phyloP scores from a whole-genome alignment of 2,113 vertebrate genomes.

The Chionodraco myersi region DNA sequence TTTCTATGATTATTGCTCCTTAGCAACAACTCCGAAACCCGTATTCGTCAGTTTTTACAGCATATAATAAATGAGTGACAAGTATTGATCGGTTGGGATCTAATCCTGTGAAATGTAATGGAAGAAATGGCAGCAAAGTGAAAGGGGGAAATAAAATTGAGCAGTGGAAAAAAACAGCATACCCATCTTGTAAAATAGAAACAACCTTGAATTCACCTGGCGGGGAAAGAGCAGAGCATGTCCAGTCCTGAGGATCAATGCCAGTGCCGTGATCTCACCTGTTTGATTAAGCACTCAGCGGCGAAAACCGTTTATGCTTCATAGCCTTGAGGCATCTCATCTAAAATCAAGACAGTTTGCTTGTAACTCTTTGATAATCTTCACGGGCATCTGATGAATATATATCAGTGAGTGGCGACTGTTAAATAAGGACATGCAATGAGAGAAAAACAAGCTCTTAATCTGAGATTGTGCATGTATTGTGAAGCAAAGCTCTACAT shows the following conservation, averaged over 20 bases:
- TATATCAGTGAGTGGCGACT: slow-evolving; percentile 11
- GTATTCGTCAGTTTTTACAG: slow-evolving; percentile 44
- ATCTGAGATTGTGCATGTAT: neutral
- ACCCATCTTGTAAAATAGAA: slow-evolving; percentile 45
- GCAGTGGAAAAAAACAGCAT: slow-evolving; percentile 45
- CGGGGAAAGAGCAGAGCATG: slow-evolving; percentile 46
- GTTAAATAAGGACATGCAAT: neutral
- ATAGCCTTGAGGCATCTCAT: slow-evolving; percentile 11
- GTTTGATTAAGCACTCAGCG: slow-evolving; percentile 44
- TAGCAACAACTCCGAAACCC: slow-evolving; percentile 63
- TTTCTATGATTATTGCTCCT: slow-evolving; percentile 62
- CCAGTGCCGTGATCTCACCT: slow-evolving; percentile 60
- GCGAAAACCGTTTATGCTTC: slow-evolving; percentile 55
- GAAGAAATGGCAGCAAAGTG: slow-evolving; percentile 35
- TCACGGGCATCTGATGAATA: slow-evolving; percentile 27
- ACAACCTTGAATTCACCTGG: slow-evolving; percentile 69
- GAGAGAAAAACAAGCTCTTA: neutral
- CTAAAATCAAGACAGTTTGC: slow-evolving; percentile 31
- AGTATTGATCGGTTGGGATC: slow-evolving; percentile 53
- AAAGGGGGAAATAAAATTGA: slow-evolving; percentile 54
- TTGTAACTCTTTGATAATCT: slow-evolving; percentile 33
- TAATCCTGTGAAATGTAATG: slow-evolving; percentile 38
- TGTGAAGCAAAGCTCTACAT: neutral
- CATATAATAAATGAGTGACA: slow-evolving; percentile 47
- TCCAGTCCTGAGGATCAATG: slow-evolving; percentile 70